phyloP scores from a whole-genome alignment of 92 coral and sea anemone species.

The Phymanthus crucifer region DNA sequence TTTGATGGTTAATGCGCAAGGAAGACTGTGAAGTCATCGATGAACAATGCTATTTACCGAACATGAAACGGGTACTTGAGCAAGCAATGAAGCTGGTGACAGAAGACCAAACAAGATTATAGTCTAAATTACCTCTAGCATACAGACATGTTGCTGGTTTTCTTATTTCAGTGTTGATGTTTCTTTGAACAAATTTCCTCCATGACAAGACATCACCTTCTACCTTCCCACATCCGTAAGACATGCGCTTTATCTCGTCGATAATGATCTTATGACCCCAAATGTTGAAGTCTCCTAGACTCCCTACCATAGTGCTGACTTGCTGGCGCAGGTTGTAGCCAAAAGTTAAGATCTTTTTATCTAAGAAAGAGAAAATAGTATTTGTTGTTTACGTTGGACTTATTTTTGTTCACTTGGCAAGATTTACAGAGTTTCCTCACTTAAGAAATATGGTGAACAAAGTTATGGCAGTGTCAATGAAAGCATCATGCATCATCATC shows the following conservation, averaged over 20 bases:
- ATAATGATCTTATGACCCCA: constrained; percentile 28
- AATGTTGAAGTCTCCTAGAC: constrained; percentile 36
- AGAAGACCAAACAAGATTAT: too few relatives aligned
- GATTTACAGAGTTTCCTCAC: too few relatives aligned
- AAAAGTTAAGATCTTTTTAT: neutral
- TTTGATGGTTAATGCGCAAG: too few relatives aligned
- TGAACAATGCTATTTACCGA: too few relatives aligned
- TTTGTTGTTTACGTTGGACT: too few relatives aligned
- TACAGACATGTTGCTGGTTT: neutral
- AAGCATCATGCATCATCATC: too few relatives aligned
- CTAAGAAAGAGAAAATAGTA: neutral
- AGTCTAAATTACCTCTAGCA: constrained; percentile 13
- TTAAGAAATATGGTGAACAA: too few relatives aligned
- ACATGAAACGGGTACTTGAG: too few relatives aligned
- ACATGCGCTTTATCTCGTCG: constrained; percentile 49
- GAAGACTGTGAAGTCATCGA: too few relatives aligned
- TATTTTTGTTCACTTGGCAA: too few relatives aligned
- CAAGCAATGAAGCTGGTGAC: too few relatives aligned
- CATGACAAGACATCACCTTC: constrained; percentile 45
- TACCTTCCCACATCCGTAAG: constrained; percentile 50
- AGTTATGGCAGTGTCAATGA: too few relatives aligned
- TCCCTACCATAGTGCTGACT: neutral
- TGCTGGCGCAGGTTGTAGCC: neutral
- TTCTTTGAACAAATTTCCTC: constrained; percentile 9
- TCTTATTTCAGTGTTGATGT: neutral